Base-by-base conservation (phyloP, 2,113 vertebrate species). In the Hiodon alosoides region DNA sequence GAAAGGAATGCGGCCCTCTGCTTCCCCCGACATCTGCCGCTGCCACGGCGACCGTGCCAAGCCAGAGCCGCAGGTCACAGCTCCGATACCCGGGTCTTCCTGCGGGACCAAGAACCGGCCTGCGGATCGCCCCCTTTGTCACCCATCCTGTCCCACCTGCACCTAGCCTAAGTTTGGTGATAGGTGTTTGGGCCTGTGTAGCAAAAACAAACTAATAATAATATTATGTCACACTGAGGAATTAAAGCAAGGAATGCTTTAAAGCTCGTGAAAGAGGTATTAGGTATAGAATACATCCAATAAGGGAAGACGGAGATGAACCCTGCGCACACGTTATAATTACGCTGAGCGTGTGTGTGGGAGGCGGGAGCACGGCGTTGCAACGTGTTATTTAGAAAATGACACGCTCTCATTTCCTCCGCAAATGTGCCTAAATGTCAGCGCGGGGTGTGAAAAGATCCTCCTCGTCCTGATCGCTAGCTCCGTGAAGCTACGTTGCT, bases 341-440 rank as follows among this genome's bases (percentile, higher is more conserved):
- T 66, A 66, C 64, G 5, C 64, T 66, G 64, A 66, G 69, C 14
- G 67, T 53, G 52, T 69, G 67, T 48, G 67, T 10, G n/a, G 13
- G 67, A 3, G 50, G 13, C 2, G 64, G 11, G 64, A 48, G 17
- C 10, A 46, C 31, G n/a, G 10, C 31, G 46, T 66, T 60, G 59
- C 7, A 48, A 6, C 31, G 8, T 48, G 9, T 4, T 48, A 48
- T 66, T 66, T 66, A 66, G 64, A 11, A 46, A 10, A 66, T 48
- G 64, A 66, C 7, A 14, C 62, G 31, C 62, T 66, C 16, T 47
- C 2, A 3, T 60, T 60, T 60, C 59, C 59, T 14, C 59, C n/a
- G 59, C 2, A 14, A 60, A 60, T 66, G 64, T 66, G 14, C 47
- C 13, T 47, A 46, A n/a, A 31, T 65, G 9, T 3, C 62, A 65